A percentile compares a stretch with the other conserved stretches of the same genome.
Conservation (phyloP, 2,888 invertebrate genomes). For the Schrankia costaestrigalis region DNA sequence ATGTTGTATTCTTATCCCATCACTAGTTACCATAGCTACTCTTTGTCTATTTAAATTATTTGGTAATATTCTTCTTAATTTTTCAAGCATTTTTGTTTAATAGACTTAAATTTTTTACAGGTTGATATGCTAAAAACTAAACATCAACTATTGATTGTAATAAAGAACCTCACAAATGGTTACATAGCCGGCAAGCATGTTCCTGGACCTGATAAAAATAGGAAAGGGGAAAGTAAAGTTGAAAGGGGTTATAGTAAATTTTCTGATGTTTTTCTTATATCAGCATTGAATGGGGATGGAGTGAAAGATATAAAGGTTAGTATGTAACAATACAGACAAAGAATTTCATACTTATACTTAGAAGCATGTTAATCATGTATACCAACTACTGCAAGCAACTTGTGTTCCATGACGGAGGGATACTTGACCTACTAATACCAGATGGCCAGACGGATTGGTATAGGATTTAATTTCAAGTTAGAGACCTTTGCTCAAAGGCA, state of each 20-base stretch:
- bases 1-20: too few relatives aligned
- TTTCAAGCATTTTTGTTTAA: too few relatives aligned
- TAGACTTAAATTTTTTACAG: slow-evolving; percentile 54
- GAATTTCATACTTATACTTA: neutral
- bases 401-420: too few relatives aligned
- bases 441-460: too few relatives aligned
- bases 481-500: too few relatives aligned
- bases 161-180: slow-evolving; percentile 84
- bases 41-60: too few relatives aligned
- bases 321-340: neutral
- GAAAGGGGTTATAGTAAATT: slow-evolving; percentile 81
- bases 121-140: slow-evolving; percentile 87
- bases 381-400: too few relatives aligned
- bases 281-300: slow-evolving; percentile 90
- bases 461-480: too few relatives aligned
- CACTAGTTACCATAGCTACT: too few relatives aligned
- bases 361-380: too few relatives aligned
- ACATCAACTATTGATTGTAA: slow-evolving; percentile 86
- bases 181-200: slow-evolving; percentile 67
- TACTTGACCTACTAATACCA: too few relatives aligned
- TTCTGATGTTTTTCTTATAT: slow-evolving; percentile 94
- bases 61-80: too few relatives aligned
- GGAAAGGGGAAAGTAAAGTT: slow-evolving; percentile 32
- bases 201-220: slow-evolving; percentile 44
- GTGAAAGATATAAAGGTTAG: slow-evolving; percentile 84